Evolutionary conservation across 2,888 invertebrate genomes (phyloP).

Genomic region (Volucella zonaria): DNA sequence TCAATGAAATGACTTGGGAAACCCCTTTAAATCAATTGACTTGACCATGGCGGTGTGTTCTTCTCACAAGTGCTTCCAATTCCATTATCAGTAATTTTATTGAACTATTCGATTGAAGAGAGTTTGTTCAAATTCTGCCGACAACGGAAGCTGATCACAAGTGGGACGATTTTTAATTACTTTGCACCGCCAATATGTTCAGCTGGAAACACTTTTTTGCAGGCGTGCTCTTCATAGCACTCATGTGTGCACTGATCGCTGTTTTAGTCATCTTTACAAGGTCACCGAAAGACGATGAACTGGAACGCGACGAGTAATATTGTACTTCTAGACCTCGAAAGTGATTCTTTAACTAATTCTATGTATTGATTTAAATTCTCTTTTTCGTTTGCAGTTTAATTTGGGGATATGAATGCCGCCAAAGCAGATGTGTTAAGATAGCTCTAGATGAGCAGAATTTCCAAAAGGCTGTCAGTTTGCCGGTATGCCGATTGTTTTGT

Average conservation of each 20-base stretch:
- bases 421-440: slow-evolving; percentile 79
- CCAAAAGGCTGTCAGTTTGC: slow-evolving; percentile 81
- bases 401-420: slow-evolving; percentile 80
- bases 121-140: slow-evolving; percentile 32
- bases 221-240: slow-evolving; percentile 30
- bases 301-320: slow-evolving; percentile 19
- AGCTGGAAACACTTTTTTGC: slow-evolving; percentile 60
- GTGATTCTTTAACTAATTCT: slow-evolving; percentile 15
- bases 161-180: slow-evolving; percentile 58
- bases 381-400: slow-evolving; percentile 70
- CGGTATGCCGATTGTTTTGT: slow-evolving; percentile 84
- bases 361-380: slow-evolving; percentile 2
- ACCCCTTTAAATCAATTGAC: slow-evolving; percentile 32
- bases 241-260: slow-evolving; percentile 24
- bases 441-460: slow-evolving; percentile 79
- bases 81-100: slow-evolving; percentile 57
- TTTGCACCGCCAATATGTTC: slow-evolving; percentile 40
- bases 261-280: slow-evolving; percentile 43
- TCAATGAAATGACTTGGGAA: slow-evolving; percentile 34
- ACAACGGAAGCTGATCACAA: slow-evolving; percentile 23
- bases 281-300: neutral
- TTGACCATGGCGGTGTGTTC: slow-evolving; percentile 1
- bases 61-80: slow-evolving; percentile 10
- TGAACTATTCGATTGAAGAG: slow-evolving; percentile 22
- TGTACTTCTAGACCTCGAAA: neutral